These are phyloP conservation scores for Centruroides vittatus DNA, from an alignment of 1,140 invertebrate species.

Conservation along the genomic window DNA sequence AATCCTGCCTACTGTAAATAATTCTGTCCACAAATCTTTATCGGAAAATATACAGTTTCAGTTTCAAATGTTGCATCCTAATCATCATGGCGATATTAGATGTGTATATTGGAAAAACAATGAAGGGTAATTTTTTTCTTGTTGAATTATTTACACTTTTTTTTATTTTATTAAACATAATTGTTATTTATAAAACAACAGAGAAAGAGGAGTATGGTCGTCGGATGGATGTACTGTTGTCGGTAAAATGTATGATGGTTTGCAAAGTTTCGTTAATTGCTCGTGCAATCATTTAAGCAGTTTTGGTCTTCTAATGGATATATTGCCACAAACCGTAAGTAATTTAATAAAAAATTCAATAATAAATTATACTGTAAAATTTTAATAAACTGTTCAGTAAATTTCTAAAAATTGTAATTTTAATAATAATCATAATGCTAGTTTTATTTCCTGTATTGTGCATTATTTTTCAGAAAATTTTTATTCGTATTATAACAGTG, in stretches of 20 bases:
- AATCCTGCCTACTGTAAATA: slow-evolving; percentile 52
- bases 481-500: too few species aligned
- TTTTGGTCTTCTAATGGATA: slow-evolving; percentile 78
- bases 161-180: too few species aligned
- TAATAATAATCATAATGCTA: too few species aligned
- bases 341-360: not conserved
- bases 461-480: too few species aligned
- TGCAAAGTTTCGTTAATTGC: slow-evolving; percentile 54
- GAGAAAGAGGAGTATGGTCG: slow-evolving; percentile 61
- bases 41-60: slow-evolving; percentile 3
- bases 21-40: not conserved
- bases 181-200: slow-evolving; percentile 21
- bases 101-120: slow-evolving; percentile 28
- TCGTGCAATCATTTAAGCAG: slow-evolving; percentile 84
- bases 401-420: not conserved
- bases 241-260: slow-evolving; percentile 40
- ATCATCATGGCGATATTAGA: slow-evolving; percentile 26
- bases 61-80: slow-evolving; percentile 16
- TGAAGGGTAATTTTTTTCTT: not conserved
- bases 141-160: not conserved
- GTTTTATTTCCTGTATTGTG: too few species aligned
- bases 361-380: too few species aligned
- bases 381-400: not conserved
- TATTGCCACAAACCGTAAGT: slow-evolving; percentile 11
- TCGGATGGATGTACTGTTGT: slow-evolving; percentile 76